A percentile compares a stretch with the other conserved stretches of the same genome.
phyloP scores from a whole-genome alignment of 2,113 vertebrate species.

The Hymenochirus boettgeri region DNA sequence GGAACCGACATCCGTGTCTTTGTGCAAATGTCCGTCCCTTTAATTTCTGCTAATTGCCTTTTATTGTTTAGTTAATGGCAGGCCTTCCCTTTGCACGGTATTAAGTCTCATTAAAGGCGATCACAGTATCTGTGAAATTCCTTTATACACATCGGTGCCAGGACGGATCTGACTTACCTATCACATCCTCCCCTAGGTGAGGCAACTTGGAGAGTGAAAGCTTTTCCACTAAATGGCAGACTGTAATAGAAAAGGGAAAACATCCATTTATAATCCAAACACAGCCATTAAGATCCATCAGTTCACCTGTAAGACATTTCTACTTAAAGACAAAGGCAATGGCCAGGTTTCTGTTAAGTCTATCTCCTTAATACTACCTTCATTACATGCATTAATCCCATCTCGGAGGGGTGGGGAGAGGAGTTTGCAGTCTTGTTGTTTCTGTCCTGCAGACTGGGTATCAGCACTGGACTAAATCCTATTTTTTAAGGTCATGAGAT shows the following conservation, averaged over 20 bases:
- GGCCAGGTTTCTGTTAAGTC: neutral
- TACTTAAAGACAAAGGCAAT: neutral
- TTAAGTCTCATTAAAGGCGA: too few relatives aligned
- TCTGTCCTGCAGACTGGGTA: neutral
- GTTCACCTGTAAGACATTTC: neutral
- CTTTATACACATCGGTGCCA: too few relatives aligned
- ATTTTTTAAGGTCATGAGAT: neutral
- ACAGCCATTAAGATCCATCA: neutral
- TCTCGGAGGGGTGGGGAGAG: too few relatives aligned
- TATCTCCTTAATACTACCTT: neutral
- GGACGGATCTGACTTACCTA: constrained; percentile 73
- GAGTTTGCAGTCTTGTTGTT: neutral
- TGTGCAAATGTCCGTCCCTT: too few relatives aligned
- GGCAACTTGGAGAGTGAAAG: constrained; percentile 86
- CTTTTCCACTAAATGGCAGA: constrained; percentile 84
- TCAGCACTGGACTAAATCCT: neutral
- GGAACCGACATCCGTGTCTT: too few relatives aligned
- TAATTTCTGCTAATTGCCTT: too few relatives aligned
- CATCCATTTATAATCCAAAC: neutral
- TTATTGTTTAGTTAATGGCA: too few relatives aligned
- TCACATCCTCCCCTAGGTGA: constrained; percentile 70
- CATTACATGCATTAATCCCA: too few relatives aligned
- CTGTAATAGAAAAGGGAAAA: constrained; percentile 55
- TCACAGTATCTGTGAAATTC: too few relatives aligned
- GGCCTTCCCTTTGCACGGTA: too few relatives aligned